Base-by-base conservation (phyloP, 2,888 invertebrate species). In the Dolichopus griseipennis region DNA sequence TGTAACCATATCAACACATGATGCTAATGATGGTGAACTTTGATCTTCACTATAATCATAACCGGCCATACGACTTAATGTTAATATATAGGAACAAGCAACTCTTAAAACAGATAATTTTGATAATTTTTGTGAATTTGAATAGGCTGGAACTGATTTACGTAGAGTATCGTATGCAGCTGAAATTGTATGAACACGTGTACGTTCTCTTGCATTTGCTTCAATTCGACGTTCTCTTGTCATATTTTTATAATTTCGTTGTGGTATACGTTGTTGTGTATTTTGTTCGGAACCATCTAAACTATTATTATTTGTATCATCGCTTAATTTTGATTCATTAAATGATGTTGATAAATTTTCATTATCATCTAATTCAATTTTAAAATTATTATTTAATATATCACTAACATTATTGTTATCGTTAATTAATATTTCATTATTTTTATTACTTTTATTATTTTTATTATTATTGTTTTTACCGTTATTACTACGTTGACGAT, bases 181-280 rank as follows among this genome's bases (percentile, higher is more conserved):
- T 76, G 95, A 95, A 73, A 97, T 97, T 1, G 96, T 96, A 79
- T 97, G 96, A 0, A 97, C 96, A 67, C 96, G 84, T 8, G 95
- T 94, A 69, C 96, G 83, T 78, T 97, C 96, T 7, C 96, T 84
- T 0, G 96, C 96, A 77, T 97, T 97, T 0, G 96, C 96, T 78
- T 97, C 96, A 76, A 96, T 93, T 72, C 96, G 84, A 73, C 96
- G 83, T 78, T 95, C 95, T 22, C 94, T 85, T 0, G 93, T 96
- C 95, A 96, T 95, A 79, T 95, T 96, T 78, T 96, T 96, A 82
- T 96, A 96, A 79, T 95, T 95, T 72, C 93, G 84, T 76, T 93
- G 92, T 72, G 91, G 89, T 68, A 87, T 83, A 68, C 82, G 78
- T 22, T 67, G 67, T n/a, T 70, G 68, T 18, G 2, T 12, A 10